These are phyloP conservation scores for Hippocampus abdominalis DNA, from an alignment of 2,113 vertebrate genomes.

Conservation along the genomic window DNA sequence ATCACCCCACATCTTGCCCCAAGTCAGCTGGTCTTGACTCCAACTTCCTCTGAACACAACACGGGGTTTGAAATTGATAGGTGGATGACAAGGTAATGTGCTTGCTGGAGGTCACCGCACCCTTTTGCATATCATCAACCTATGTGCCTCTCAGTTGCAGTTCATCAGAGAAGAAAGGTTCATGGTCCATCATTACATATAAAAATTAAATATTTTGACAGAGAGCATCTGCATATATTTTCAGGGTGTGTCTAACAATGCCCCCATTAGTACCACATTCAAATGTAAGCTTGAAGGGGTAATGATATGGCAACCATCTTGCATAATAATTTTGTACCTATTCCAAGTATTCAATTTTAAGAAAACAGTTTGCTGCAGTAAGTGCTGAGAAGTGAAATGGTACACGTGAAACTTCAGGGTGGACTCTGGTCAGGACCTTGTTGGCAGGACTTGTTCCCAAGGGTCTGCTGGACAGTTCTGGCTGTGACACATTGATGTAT, in stretches of 20 bases:
- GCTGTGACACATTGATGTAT: constrained; percentile 73
- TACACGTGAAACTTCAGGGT: constrained; percentile 29
- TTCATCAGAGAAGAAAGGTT: neutral
- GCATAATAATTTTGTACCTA: neutral
- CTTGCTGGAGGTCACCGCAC: neutral
- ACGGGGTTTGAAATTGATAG: neutral
- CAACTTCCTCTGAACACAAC: neutral
- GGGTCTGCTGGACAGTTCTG: constrained; percentile 56
- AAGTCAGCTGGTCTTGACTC: neutral
- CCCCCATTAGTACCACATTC: neutral
- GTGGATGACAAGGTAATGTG: neutral
- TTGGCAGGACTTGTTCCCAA: constrained; percentile 38
- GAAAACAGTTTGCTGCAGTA: neutral
- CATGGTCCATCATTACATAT: neutral
- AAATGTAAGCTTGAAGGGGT: neutral
- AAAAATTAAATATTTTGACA: too few species aligned
- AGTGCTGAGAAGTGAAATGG: neutral
- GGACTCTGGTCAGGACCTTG: constrained; percentile 46
- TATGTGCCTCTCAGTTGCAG: neutral
- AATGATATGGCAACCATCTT: neutral
- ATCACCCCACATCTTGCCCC: neutral
- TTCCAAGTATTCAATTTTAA: neutral
- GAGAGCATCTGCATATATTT: too few species aligned
- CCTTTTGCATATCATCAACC: neutral
- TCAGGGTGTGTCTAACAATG: too few species aligned